phyloP scores from a whole-genome alignment of 2,797 vertebrate genomes.

The Galagoides demidoff region DNA sequence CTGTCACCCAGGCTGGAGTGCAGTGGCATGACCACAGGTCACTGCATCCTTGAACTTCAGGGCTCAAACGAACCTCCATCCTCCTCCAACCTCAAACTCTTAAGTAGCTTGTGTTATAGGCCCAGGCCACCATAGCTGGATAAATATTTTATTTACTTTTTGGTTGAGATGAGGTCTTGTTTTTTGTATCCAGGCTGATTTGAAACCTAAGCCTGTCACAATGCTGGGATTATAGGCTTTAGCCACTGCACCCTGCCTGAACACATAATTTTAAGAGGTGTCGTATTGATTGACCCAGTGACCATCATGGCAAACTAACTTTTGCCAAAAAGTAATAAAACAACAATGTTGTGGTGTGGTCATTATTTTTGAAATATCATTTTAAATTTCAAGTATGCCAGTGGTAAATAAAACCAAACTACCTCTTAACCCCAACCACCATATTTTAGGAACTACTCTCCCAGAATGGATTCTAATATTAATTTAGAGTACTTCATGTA shows the following conservation, averaged over 20 bases:
- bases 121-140: neutral
- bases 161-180: neutral
- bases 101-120: neutral
- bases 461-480: slow-evolving; percentile 40
- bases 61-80: neutral
- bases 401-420: slow-evolving; percentile 17
- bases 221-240: neutral
- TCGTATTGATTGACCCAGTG: neutral
- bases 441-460: slow-evolving; percentile 8
- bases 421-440: neutral
- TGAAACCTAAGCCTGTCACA: neutral
- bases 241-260: neutral
- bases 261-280: neutral
- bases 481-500: neutral
- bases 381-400: slow-evolving; percentile 44
- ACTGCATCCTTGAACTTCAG: neutral
- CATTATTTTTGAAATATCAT: slow-evolving; percentile 31
- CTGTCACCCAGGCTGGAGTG: neutral
- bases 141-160: neutral
- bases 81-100: too few relatives aligned
- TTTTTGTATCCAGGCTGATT: neutral
- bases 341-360: neutral
- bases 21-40: too few relatives aligned
- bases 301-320: slow-evolving; percentile 1
- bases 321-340: neutral